Conservation (phyloP, 2,888 invertebrate species). For the Macrophya annulata region DNA sequence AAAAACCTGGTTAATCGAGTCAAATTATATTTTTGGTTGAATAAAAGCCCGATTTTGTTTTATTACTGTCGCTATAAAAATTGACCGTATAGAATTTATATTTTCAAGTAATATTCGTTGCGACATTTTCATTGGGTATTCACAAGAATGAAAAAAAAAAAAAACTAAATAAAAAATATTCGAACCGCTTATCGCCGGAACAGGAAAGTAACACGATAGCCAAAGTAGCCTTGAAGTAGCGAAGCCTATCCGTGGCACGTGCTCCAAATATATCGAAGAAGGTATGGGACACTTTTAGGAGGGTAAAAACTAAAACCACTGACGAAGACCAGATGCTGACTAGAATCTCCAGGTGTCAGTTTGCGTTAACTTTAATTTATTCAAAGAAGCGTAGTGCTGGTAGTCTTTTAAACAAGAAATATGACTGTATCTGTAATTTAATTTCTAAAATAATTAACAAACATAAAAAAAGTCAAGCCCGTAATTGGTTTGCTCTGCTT, state of each 20-base stretch:
- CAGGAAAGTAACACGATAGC: conserved; percentile 42
- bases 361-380: background rate
- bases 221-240: conserved; percentile 24
- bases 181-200: conserved; percentile 33
- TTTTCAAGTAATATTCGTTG: background rate
- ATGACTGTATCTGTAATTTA: background rate
- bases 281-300: background rate
- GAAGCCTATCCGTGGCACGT: conserved; percentile 31
- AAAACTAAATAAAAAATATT: background rate
- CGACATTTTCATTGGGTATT: background rate
- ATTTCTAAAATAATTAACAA: background rate
- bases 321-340: conserved; percentile 47
- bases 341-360: conserved; percentile 32
- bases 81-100: background rate
- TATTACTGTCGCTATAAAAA: background rate
- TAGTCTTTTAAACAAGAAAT: background rate
- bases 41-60: background rate
- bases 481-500: conserved; percentile 18
- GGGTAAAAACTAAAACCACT: conserved; percentile 35
- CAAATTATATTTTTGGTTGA: background rate
- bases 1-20: conserved; percentile 10
- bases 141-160: background rate
- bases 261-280: conserved; percentile 17
- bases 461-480: background rate
- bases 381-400: background rate